Conservation (phyloP, 1,140 invertebrate genomes). For the Drosophila kepulauana region DNA sequence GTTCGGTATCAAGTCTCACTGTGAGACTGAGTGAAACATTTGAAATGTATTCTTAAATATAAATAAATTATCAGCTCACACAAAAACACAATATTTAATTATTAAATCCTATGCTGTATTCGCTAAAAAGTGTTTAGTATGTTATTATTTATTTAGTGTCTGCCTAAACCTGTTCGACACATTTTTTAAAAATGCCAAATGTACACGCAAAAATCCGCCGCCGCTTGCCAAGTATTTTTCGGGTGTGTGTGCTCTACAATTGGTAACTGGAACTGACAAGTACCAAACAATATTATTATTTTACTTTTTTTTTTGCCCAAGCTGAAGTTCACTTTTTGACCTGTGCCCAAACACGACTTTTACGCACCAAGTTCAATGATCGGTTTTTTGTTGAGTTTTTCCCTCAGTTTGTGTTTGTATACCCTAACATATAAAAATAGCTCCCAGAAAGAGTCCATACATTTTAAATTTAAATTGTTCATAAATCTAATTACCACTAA, state of each 20-base stretch:
- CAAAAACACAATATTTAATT: conserved; percentile 57
- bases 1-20: conserved; percentile 32
- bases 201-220: neutral
- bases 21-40: conserved; percentile 36
- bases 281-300: conserved; percentile 9
- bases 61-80: conserved; percentile 39
- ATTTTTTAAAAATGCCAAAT: conserved; percentile 40
- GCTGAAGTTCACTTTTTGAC: conserved; percentile 29
- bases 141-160: conserved; percentile 46
- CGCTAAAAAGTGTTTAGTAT: conserved; percentile 67
- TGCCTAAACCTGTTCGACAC: conserved; percentile 67
- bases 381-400: conserved; percentile 21
- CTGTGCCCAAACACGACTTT: conserved; percentile 24
- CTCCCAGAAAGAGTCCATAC: neutral
- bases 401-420: neutral
- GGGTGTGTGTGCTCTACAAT: conserved; percentile 24
- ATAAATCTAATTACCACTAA: too few species aligned
- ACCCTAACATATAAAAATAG: neutral
- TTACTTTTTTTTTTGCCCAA: conserved; percentile 4
- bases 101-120: conserved; percentile 69
- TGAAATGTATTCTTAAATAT: conserved; percentile 40
- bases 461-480: too few species aligned
- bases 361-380: conserved; percentile 33
- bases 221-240: conserved; percentile 1
- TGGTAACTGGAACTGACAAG: conserved; percentile 43